phyloP scores from a whole-genome alignment of 2,888 invertebrate species.

The Heteromurus nitidus region DNA sequence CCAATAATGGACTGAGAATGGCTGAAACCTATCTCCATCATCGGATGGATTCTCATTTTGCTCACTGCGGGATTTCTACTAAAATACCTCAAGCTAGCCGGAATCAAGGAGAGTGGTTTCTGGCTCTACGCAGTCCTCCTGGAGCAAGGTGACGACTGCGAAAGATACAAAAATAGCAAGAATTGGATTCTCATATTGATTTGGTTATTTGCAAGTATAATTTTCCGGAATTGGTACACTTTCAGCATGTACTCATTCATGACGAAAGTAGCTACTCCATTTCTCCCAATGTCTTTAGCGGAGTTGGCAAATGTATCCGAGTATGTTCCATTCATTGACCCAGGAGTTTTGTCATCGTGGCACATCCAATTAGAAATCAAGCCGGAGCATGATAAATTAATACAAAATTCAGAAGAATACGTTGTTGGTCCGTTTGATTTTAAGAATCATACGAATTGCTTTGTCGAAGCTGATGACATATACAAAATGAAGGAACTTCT shows the following conservation, averaged over 20 bases:
- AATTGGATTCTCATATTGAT: not conserved
- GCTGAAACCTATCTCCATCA: not conserved
- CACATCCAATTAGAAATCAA: no score
- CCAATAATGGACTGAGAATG: no score
- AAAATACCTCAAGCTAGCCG: not conserved
- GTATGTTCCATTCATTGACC: no score
- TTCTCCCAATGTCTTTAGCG: no score
- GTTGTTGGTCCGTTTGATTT: no score
- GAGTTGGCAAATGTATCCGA: no score
- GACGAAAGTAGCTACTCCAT: not conserved
- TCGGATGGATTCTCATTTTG: not conserved
- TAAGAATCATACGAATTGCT: no score
- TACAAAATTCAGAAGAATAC: no score
- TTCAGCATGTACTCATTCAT: conserved; percentile 23
- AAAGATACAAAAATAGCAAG: not conserved
- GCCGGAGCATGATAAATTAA: no score
- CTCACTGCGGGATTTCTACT: not conserved
- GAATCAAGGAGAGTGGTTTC: not conserved
- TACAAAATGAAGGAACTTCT: no score
- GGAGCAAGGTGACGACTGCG: conserved; percentile 2
- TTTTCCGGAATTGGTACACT: not conserved
- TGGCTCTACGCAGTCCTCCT: not conserved
- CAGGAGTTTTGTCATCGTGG: no score
- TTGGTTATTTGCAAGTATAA: not conserved
- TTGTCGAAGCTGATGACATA: no score